These are phyloP conservation scores for Ia io DNA, from an alignment of 2,113 vertebrate genomes.

Conservation along the genomic window DNA sequence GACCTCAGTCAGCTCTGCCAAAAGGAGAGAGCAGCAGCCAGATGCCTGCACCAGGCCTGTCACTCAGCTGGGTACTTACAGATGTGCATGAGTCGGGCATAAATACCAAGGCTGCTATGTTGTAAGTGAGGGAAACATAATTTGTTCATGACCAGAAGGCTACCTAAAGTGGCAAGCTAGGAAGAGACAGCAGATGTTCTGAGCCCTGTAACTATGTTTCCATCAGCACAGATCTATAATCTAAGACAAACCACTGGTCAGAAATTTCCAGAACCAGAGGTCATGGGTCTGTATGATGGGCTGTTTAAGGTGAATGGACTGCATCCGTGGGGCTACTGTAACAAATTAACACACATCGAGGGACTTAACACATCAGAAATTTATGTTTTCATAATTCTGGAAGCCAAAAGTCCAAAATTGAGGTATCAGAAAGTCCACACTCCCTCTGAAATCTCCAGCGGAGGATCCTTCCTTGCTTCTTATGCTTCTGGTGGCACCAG, in stretches of 20 bases:
- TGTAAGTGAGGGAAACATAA: too few species aligned
- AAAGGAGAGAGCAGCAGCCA: not conserved
- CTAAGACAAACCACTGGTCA: fast-evolving
- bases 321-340: fast-evolving
- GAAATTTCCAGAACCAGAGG: not conserved
- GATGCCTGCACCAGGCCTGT: not conserved
- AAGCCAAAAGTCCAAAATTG: not conserved
- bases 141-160: too few species aligned
- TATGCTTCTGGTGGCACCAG: not conserved
- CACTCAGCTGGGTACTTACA: not conserved
- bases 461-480: not conserved
- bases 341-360: too few species aligned
- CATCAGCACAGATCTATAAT: not conserved
- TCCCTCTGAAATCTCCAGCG: fast-evolving
- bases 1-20: not conserved
- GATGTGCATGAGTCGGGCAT: fast-evolving
- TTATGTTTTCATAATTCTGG: too few species aligned
- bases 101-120: fast-evolving
- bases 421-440: not conserved
- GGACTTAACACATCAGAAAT: fast-evolving
- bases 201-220: too few species aligned
- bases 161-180: too few species aligned
- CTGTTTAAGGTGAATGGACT: fast-evolving
- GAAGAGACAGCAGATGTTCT: not conserved
- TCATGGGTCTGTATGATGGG: fast-evolving